A percentile compares a stretch with the other conserved stretches of the same genome.
phyloP scores from a whole-genome alignment of 2,113 vertebrate species.

The Mus spicilegus region DNA sequence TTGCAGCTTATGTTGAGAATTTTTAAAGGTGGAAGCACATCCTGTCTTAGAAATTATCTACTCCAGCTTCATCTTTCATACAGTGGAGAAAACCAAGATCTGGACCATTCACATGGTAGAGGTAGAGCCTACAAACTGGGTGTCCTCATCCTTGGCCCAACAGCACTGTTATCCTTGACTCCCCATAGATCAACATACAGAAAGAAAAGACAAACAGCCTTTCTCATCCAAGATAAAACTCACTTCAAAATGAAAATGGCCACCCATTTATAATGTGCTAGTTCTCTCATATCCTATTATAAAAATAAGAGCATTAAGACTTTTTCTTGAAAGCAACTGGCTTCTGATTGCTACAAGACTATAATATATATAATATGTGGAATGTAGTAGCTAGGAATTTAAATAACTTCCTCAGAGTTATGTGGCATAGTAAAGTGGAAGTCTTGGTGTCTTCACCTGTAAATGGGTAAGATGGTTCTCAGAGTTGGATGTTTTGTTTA shows the following conservation, averaged over 20 bases:
- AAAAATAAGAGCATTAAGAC: conserved; percentile 1
- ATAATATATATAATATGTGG: not conserved
- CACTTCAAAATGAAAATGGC: not conserved
- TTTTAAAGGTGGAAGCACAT: not conserved
- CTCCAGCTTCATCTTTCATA: not conserved
- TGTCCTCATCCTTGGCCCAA: not conserved
- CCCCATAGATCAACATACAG: not conserved
- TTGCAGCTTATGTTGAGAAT: not conserved
- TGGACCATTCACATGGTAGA: not conserved
- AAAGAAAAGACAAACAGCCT: not conserved
- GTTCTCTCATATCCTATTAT: not conserved
- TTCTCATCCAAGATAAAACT: not conserved
- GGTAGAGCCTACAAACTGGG: not conserved
- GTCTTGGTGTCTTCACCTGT: not conserved
- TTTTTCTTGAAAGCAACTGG: conserved; percentile 44
- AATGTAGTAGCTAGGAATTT: not conserved
- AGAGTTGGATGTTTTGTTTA: not conserved
- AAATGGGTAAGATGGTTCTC: conserved; percentile 24
- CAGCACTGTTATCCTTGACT: not conserved
- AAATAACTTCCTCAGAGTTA: not conserved
- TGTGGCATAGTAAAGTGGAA: not conserved
- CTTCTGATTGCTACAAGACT: conserved; percentile 30
- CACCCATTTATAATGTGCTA: not conserved
- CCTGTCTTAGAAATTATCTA: not conserved
- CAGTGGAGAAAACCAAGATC: not conserved